phyloP scores from a whole-genome alignment of 2,888 invertebrate species.

The Kuschelorhynchus macadamiae region DNA sequence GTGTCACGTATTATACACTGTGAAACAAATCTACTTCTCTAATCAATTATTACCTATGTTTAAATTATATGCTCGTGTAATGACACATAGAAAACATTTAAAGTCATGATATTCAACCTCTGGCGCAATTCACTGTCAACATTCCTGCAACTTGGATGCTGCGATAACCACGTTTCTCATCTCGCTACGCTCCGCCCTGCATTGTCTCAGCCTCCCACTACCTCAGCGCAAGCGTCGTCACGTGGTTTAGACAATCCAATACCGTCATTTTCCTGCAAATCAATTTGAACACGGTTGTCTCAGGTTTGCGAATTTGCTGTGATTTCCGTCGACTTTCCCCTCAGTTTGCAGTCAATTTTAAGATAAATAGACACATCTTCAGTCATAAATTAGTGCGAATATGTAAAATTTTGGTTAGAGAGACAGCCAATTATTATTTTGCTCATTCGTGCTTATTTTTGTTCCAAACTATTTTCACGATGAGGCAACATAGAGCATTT shows the following conservation, averaged over 20 bases:
- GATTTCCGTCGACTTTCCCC: slow-evolving; percentile 35
- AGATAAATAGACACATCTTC: slow-evolving; percentile 27
- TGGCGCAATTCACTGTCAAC: slow-evolving; percentile 32
- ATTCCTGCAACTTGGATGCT: slow-evolving; percentile 33
- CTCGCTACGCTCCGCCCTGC: slow-evolving; percentile 60
- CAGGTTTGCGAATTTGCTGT: slow-evolving; percentile 37
- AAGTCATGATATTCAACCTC: neutral
- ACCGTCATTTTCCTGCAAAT: slow-evolving; percentile 59
- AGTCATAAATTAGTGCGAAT: slow-evolving; percentile 27
- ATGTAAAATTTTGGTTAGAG: slow-evolving; percentile 16
- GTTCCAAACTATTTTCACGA: neutral
- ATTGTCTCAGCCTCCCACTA: slow-evolving; percentile 66
- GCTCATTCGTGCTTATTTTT: slow-evolving; percentile 15
- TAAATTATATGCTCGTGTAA: neutral
- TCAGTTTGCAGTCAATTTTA: slow-evolving; percentile 41
- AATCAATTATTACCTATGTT: neutral
- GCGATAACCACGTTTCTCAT: slow-evolving; percentile 37
- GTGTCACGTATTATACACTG: too few relatives aligned
- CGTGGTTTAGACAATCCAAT: slow-evolving; percentile 62
- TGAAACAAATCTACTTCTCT: slow-evolving; percentile 22
- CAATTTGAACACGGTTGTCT: slow-evolving; percentile 57
- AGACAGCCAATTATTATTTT: slow-evolving; percentile 10
- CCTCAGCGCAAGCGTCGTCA: slow-evolving; percentile 64
- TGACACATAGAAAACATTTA: neutral
- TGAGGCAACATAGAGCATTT: too few relatives aligned